These are phyloP conservation scores for Chaunax sp. DNA, from an alignment of 2,797 vertebrate genomes.

Conservation along the genomic window DNA sequence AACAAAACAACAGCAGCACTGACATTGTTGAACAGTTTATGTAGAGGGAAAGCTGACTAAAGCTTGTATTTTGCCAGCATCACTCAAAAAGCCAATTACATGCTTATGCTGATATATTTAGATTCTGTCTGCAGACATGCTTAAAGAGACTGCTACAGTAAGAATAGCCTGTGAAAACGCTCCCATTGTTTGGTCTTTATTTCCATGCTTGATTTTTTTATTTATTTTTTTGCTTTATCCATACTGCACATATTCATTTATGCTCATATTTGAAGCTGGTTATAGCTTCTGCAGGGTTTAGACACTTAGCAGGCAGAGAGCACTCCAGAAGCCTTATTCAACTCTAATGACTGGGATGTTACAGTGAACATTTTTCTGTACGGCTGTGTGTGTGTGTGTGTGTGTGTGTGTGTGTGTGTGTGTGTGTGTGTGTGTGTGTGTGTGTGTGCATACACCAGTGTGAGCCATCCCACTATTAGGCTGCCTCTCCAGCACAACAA, in stretches of 20 bases:
- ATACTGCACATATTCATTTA: slow-evolving; percentile 14
- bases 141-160: slow-evolving; percentile 14
- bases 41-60: background rate
- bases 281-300: slow-evolving; percentile 36
- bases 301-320: slow-evolving; percentile 19
- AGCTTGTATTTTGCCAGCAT: slow-evolving; percentile 9
- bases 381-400: slow-evolving; percentile 2
- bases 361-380: slow-evolving; percentile 1
- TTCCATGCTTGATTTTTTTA: background rate
- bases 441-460: slow-evolving; percentile 10
- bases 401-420: slow-evolving; percentile 35
- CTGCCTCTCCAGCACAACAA: slow-evolving; percentile 63
- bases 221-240: slow-evolving; percentile 10
- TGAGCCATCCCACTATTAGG: slow-evolving; percentile 69
- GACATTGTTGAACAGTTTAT: slow-evolving; percentile 4
- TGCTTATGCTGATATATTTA: slow-evolving; percentile 28
- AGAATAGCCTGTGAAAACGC: slow-evolving; percentile 20
- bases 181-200: background rate
- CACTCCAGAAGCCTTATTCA: slow-evolving; percentile 23
- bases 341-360: slow-evolving; percentile 30
- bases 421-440: slow-evolving; percentile 1
- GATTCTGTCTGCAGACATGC: slow-evolving; percentile 28
- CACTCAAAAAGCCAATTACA: slow-evolving; percentile 42
- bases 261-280: slow-evolving; percentile 13
- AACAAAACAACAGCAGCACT: slow-evolving; percentile 12